Conservation (phyloP, 2,113 vertebrate species). For the Amphilophus citrinellus region DNA sequence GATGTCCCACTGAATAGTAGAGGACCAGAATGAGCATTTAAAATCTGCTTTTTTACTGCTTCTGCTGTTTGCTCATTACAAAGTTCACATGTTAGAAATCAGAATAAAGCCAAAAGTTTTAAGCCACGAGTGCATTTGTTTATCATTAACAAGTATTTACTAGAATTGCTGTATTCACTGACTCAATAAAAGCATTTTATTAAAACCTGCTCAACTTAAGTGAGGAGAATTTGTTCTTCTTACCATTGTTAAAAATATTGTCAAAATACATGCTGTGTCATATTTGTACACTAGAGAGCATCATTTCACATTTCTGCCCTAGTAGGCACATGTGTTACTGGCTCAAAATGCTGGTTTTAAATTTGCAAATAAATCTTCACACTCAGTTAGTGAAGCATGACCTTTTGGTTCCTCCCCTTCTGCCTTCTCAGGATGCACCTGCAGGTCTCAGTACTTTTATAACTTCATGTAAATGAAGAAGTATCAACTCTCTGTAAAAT, state of each 20-base stretch:
- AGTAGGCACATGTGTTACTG: neutral
- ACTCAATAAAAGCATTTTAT: no score
- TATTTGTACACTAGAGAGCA: neutral
- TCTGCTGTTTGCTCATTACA: constrained; percentile 11
- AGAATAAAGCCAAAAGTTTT: neutral
- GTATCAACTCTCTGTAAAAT: neutral
- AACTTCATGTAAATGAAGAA: constrained; percentile 34
- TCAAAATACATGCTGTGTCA: neutral
- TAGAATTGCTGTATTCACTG: no score
- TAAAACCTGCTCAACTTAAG: no score
- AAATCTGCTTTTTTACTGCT: constrained; percentile 13
- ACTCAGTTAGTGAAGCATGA: constrained; percentile 29
- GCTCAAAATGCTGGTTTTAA: accelerated
- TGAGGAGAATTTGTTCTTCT: no score
- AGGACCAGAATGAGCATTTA: neutral
- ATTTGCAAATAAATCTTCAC: constrained; percentile 16
- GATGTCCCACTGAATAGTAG: constrained; percentile 11
- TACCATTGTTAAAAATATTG: no score
- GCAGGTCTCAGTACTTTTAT: neutral
- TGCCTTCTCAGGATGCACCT: constrained; percentile 36
- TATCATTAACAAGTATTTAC: no score
- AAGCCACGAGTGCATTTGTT: neutral
- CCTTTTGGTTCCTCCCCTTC: neutral
- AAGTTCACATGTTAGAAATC: neutral
- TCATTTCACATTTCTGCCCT: neutral